These are phyloP conservation scores for Theretra japonica DNA, from an alignment of 2,888 invertebrate species.

Conservation along the genomic window DNA sequence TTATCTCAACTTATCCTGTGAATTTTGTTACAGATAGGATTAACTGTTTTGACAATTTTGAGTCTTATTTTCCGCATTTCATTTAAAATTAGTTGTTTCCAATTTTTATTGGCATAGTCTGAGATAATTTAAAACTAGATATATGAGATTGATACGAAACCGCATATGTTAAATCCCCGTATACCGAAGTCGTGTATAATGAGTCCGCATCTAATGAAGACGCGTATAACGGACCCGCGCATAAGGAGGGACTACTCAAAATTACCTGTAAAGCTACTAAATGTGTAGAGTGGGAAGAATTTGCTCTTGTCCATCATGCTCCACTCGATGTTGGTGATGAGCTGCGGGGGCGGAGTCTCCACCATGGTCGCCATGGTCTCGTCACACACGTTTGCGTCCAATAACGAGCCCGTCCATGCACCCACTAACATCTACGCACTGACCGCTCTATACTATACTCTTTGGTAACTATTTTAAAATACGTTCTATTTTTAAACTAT, in stretches of 20 bases:
- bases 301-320: constrained; percentile 98
- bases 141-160: not conserved
- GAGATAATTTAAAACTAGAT: too few relatives aligned
- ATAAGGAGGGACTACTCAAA: not conserved
- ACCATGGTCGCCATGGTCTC: constrained; percentile 76
- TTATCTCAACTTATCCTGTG: too few relatives aligned
- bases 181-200: not conserved
- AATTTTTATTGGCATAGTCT: too few relatives aligned
- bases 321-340: constrained; percentile 96
- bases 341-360: constrained; percentile 84
- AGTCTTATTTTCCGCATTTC: too few relatives aligned
- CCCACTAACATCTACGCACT: constrained; percentile 57
- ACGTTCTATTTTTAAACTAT: too few relatives aligned
- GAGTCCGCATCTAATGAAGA: too few relatives aligned
- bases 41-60: too few relatives aligned
- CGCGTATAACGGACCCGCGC: not conserved
- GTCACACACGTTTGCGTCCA: constrained; percentile 22
- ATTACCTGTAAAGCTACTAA: constrained; percentile 92
- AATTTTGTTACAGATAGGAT: too few relatives aligned
- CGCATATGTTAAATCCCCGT: not conserved
- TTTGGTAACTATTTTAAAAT: constrained; percentile 57
- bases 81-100: too few relatives aligned
- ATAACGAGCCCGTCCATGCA: constrained; percentile 50
- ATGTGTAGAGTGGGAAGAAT: constrained; percentile 96
- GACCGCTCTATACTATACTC: constrained; percentile 42